Percentiles rank a stretch among this genome's conserved stretches.
Conservation (phyloP, 2,797 vertebrate genomes). For the Limosa lapponica region DNA sequence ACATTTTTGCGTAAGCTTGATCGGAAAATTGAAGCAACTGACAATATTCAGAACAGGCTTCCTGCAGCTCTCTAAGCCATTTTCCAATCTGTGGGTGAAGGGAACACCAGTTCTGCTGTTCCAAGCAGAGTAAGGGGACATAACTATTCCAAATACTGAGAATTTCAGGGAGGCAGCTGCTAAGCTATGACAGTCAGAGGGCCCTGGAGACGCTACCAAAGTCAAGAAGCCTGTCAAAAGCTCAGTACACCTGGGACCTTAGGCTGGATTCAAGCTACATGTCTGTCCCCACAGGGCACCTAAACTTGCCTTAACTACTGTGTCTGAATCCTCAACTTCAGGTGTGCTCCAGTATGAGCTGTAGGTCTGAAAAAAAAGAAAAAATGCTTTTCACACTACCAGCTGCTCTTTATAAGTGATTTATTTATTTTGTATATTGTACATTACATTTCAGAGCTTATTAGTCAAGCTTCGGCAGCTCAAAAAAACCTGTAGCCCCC, state of each 20-base stretch:
- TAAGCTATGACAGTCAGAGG: neutral
- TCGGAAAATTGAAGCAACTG: neutral
- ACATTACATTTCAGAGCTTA: neutral
- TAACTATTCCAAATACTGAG: neutral
- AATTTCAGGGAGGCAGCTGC: neutral
- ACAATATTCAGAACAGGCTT: neutral
- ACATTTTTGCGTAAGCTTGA: neutral
- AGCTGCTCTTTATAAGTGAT: neutral
- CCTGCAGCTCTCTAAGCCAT: neutral
- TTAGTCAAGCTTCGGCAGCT: neutral
- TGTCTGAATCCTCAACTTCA: neutral
- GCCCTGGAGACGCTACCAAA: neutral
- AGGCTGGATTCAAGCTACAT: neutral
- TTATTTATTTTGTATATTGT: neutral
- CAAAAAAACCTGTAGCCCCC: accelerated
- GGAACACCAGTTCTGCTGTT: neutral
- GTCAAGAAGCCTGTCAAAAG: neutral
- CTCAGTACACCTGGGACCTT: neutral
- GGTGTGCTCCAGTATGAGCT: neutral
- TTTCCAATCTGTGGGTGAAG: neutral
- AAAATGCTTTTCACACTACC: neutral
- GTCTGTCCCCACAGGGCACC: neutral
- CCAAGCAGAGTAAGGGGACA: neutral
- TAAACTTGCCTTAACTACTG: neutral
- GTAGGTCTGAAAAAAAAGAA: neutral